Conservation (phyloP, 2,888 invertebrate genomes). For the Eilema caniola region DNA sequence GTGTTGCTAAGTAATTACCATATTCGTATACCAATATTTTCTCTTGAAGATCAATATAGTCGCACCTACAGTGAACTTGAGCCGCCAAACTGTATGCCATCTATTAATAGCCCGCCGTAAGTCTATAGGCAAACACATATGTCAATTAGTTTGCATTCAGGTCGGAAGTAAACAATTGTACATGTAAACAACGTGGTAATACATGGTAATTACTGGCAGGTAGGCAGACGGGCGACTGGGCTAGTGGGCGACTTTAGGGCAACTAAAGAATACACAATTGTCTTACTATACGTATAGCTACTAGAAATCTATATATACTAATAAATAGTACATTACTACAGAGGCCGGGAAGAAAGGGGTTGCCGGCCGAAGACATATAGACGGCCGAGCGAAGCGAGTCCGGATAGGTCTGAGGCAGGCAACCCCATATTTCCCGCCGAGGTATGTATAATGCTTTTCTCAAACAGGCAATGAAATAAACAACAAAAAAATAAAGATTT, state of each 20-base stretch:
- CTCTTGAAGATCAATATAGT: not conserved
- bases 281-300: too few species aligned
- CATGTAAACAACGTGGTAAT: slow-evolving; percentile 29
- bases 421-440: too few species aligned
- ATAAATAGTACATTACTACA: too few species aligned
- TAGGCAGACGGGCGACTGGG: slow-evolving; percentile 22
- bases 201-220: slow-evolving; percentile 25
- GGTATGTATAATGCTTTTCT: too few species aligned
- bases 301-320: too few species aligned
- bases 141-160: slow-evolving; percentile 34
- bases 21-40: not conserved
- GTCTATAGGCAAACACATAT: slow-evolving; percentile 15
- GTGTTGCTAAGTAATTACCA: slow-evolving; percentile 4
- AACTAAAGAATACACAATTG: not conserved
- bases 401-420: too few species aligned
- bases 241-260: not conserved
- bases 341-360: too few species aligned
- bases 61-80: not conserved
- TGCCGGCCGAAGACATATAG: too few species aligned
- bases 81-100: not conserved
- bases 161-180: slow-evolving; percentile 43
- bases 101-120: slow-evolving; percentile 16
- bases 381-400: too few species aligned
- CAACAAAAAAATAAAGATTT: too few species aligned
- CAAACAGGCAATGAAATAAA: too few species aligned